Evolutionary conservation across 2,113 vertebrate species (phyloP), one percentile per base, ranked within the genome.

Genomic region (Lasiurus borealis): DNA sequence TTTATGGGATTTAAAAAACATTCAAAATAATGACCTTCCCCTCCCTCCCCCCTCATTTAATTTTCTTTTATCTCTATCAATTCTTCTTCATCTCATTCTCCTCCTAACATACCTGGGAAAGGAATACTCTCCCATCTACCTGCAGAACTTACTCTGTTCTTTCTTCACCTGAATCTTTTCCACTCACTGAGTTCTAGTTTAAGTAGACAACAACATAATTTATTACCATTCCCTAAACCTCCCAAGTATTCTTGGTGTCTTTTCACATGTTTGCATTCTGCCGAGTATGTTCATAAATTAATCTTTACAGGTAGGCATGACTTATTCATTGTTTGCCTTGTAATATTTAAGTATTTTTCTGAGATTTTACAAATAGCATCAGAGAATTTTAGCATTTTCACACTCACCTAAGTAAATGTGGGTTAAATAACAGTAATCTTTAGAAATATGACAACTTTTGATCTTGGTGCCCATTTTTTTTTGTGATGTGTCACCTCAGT

Each of bases 361-460:
- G 16, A 90, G 48, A 83, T 36, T 54, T 93, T 71, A 86, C 36
- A 62, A 52, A 92, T 31, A 76, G 34, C 29, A 68, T 68, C 40
- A 57, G 18, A 46, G 12, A 77, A 90, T 69, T 94, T 72, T 64
- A 44, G 46, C 31, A 34, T 90, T 90, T 88, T 52, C 48, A 69
- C 48, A 73, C 84, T 88, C 73, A 57, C 8, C 46, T 78, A 73
- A 68, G 12, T 75, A 78, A 73, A 77, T 50, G 14, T 64, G 10
- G 21, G 29, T 21, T 93, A 76, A 93, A 9, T 88, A 34, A 50
- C 57, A 21, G 36, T 19, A 1, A 82, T 77, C 64, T 85, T 93
- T 66, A 71, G 69, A 91, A 94, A 85, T 48, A 34, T 44, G 48
- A 52, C 68, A 69, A 54, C 62, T 82, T 94, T 88, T 69, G 44